Evolutionary conservation across 1,140 invertebrate species (phyloP), one percentile per base, ranked within the genome.

Genomic region (Maniola jurtina): DNA sequence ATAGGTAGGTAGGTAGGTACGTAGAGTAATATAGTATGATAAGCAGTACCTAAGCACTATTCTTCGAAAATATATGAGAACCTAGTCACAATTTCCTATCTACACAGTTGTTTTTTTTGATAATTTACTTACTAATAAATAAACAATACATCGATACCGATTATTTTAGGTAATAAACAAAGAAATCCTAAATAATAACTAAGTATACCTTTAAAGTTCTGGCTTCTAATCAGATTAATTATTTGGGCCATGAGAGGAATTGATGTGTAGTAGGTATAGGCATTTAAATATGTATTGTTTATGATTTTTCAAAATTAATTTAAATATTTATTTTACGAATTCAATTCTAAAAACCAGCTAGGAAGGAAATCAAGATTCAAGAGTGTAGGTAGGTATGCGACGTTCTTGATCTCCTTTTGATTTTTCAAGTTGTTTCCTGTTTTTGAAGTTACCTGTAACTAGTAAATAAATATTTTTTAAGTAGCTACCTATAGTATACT

Each of bases 101-200:
- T 67, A 67, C 65, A 67, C 15, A 55, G 52, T 61, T 67, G 57
- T 67, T 67, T 64, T n/a, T 67, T 67, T 52, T 61, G 60, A 57
- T 38, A 38, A 56, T 40, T 34, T 57, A 57, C 35, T 25, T 55
- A 52, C 6, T 57, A 55, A 50, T 48, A 9, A 56, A 47, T 56
- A 45, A 61, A 47, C 48, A 47, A 61, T 57, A 61, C 35, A n/a
- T 48, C n/a, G 38, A 34, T 59, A 40, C 15, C 25, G 9, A 55
- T 45, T 45, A 45, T 6, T 52, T 36, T 42, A 61, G 14, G 50
- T 25, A 25, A 25, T 25, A 25, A n/a, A 25, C 25, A 25, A 25
- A 25, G 25, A 4, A 25, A 25, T 25, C 25, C 25, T 25, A 4
- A 25, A 36, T 50, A 36, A 33, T 33, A 55, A 14, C 25, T 25